Evolutionary conservation across 1,140 invertebrate species (phyloP), one percentile per base, ranked within the genome.

Genomic region (Heliconius hermathena): DNA sequence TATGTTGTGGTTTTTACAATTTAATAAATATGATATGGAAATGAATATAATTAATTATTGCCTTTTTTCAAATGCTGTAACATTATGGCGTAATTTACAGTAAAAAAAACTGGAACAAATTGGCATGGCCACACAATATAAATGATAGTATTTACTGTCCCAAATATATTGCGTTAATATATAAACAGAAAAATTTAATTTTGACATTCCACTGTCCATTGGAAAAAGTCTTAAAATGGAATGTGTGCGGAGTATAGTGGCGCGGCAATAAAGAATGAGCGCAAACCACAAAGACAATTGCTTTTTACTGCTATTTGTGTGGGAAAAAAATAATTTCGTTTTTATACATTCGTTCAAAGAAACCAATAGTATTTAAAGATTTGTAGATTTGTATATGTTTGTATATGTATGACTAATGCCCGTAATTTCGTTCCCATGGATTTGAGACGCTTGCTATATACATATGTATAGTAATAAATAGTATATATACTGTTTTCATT

Each of bases 181-280:
- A 54, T 57, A 8, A 57, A 22, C n/a, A 57, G 54, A 66, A 66
- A 66, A 66, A 29, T 16, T 66, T 66, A 66, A 66, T 66, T 66
- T 66, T 66, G 26, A 66, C 60, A 66, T 66, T 66, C 60, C 60
- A 11, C 11, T 66, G 22, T 16, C 60, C 60, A 66, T 66, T 66
- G 60, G 60, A 66, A 26, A 66, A 29, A 66, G 11, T 29, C 60
- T 66, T 1, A 66, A 66, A 66, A 66, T 6, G 60, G 60, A 66
- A 66, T 66, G 60, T 66, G 60, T 66, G 26, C 22, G 8, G 22
- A 60, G 57, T 60, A 9, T 9, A 60, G 60, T 9, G 60, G 9
- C 26, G 60, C 60, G 22, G 60, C 60, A 66, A 66, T 66, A 66
- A 66, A 66, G 22, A 66, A 26, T 26, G 60, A 16, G 22, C 60